Evolutionary conservation across 2,113 vertebrate genomes (phyloP), one percentile per base, ranked within the genome.

Genomic region (Trichechus manatus): DNA sequence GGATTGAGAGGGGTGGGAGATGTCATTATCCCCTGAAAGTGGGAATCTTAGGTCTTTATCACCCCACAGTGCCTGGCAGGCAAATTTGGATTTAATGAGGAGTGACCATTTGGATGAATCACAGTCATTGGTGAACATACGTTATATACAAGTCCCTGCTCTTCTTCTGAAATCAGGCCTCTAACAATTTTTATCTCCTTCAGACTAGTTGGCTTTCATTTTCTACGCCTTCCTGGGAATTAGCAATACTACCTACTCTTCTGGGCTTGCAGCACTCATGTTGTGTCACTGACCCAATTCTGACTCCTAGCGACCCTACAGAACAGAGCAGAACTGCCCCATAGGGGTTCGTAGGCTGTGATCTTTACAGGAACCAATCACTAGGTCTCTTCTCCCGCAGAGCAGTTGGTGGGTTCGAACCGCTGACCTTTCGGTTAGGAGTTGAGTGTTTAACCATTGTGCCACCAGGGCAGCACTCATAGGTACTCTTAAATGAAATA

Each of bases 401-500:
- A 70, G 66, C 66, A 33, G 9, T 29, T 33, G 33, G 68, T 14
- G 17, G n/a, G 7, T 72, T 72, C 8, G 33, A 72, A 72, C 33
- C 6, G 6, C 68, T 6, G 4, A 20, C 68, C n/a, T 19, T 72
- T 72, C 14, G 17, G 68, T n/a, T 19, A 72, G 33, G 17, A 72
- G 68, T 20, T 5, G 13, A 6, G 0, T n/a, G 53, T 14, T 72
- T 72, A 20, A 72, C 33, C n/a, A 7, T 36, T 20, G 33, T 7
- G 10, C 33, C 17, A 25, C 59, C 59, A 61, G 59, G 22, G 59
- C 19, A 23, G 59, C 22, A 61, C 5, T n/a, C 31, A 17, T 2
- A 36, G 70, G 70, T 36, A 74, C n/a, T 39, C 72, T 89, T 64
- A 97, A 82, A 89, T 79, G 82, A 85, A 64, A 85, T 93, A 47